Evolutionary conservation across 2,888 invertebrate genomes (phyloP).

Genomic region (Beris chalybata): DNA sequence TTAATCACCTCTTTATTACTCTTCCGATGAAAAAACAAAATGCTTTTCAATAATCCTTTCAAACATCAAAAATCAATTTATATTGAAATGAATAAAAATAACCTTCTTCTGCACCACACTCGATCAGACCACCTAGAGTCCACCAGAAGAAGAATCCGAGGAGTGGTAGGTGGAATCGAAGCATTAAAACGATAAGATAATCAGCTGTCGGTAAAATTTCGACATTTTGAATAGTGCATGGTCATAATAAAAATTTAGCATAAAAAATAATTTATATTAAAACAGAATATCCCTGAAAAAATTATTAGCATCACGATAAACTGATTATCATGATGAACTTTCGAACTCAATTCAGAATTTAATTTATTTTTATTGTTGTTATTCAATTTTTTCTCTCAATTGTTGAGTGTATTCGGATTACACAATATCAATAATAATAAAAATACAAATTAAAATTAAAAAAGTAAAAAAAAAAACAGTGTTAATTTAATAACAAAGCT

Average conservation of each 20-base stretch:
- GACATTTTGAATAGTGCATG: constrained; percentile 24
- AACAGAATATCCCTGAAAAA: too few species aligned
- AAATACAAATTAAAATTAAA: constrained; percentile 17
- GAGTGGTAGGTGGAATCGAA: background rate
- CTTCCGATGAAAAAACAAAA: too few species aligned
- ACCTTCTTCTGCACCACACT: background rate
- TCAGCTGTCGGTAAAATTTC: constrained; percentile 29
- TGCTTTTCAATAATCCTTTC: too few species aligned
- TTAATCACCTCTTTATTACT: too few species aligned
- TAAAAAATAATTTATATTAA: too few species aligned
- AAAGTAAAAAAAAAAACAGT: constrained; percentile 6
- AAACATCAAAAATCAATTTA: constrained; percentile 13
- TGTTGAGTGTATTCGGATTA: too few species aligned
- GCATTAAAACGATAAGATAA: constrained; percentile 29
- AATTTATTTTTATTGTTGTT: background rate
- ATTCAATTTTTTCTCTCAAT: background rate
- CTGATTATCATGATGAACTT: too few species aligned
- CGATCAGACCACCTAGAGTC: constrained; percentile 19
- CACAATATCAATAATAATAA: too few species aligned
- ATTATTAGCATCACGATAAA: too few species aligned
- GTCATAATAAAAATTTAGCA: constrained; percentile 1
- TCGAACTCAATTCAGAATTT: too few species aligned
- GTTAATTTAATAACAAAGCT: constrained; percentile 45
- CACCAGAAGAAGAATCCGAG: background rate
- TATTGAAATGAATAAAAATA: constrained; percentile 9